Conservation (phyloP, 1,140 invertebrate genomes). For the Drosophila grimshawi region DNA sequence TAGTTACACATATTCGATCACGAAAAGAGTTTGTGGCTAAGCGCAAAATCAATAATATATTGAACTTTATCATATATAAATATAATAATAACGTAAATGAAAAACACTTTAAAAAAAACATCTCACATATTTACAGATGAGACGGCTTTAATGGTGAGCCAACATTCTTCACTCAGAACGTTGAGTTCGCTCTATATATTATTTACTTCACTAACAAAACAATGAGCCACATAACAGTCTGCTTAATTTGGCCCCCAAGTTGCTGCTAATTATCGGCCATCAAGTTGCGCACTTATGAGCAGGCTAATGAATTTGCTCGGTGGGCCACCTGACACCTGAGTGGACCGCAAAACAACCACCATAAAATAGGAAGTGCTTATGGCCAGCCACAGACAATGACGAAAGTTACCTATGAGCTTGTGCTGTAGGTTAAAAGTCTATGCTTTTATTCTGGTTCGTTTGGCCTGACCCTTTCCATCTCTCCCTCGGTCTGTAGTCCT, state of each 20-base stretch:
- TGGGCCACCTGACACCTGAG: slow-evolving; percentile 12
- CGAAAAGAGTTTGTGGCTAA: slow-evolving; percentile 1
- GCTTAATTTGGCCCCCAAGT: not conserved
- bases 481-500: slow-evolving; percentile 6
- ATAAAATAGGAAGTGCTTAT: slow-evolving; percentile 43
- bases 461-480: slow-evolving; percentile 5
- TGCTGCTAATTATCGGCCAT: slow-evolving; percentile 60
- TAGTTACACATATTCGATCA: not conserved
- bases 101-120: too few species aligned
- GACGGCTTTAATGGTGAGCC: too few species aligned
- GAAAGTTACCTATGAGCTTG: slow-evolving; percentile 23
- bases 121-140: too few species aligned
- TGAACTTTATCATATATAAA: not conserved
- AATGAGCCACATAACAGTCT: slow-evolving; percentile 23
- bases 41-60: slow-evolving; percentile 34
- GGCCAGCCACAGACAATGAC: slow-evolving; percentile 31
- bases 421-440: slow-evolving; percentile 48
- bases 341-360: slow-evolving; percentile 45
- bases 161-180: too few species aligned
- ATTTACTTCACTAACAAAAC: not conserved
- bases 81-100: too few species aligned
- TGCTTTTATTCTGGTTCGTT: slow-evolving; percentile 25
- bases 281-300: slow-evolving; percentile 42
- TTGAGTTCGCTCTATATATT: too few species aligned
- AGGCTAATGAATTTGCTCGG: slow-evolving; percentile 14